Conservation (phyloP, 2,113 vertebrate species). For the Poeciliopsis retropinna region DNA sequence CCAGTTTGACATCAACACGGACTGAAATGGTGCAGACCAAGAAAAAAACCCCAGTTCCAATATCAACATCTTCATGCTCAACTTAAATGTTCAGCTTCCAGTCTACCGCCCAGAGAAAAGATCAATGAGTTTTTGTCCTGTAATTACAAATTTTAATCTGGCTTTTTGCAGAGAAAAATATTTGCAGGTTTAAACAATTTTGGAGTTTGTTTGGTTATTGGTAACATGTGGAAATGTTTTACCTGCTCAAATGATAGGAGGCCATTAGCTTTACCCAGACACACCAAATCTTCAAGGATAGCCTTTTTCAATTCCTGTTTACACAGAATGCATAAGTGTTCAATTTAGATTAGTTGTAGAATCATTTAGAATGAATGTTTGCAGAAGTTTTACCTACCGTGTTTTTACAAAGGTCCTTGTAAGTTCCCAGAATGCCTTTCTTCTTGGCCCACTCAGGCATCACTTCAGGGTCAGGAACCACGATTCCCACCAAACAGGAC, state of each 20-base stretch:
- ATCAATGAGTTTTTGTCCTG: too few relatives aligned
- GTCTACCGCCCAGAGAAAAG: too few relatives aligned
- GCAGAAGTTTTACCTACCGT: constrained; percentile 72
- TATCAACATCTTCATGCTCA: too few relatives aligned
- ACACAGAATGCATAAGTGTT: neutral
- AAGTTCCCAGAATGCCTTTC: constrained; percentile 88
- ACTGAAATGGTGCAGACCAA: too few relatives aligned
- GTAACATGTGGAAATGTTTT: neutral
- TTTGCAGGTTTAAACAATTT: neutral
- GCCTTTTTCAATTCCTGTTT: constrained; percentile 88
- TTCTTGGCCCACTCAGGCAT: constrained; percentile 95
- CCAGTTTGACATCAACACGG: too few relatives aligned
- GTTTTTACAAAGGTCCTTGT: constrained; percentile 88
- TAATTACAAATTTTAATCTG: neutral
- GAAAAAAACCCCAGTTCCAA: too few relatives aligned
- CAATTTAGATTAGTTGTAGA: neutral
- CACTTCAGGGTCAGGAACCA: constrained; percentile 92
- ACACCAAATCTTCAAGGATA: constrained; percentile 94
- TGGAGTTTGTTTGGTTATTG: neutral
- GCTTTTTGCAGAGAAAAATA: neutral
- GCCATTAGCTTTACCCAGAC: constrained; percentile 91
- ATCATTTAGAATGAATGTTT: neutral
- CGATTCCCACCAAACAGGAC: constrained; percentile 95
- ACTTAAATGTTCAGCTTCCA: too few relatives aligned
- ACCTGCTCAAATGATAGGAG: constrained; percentile 99